Evolutionary conservation across 1,140 invertebrate genomes (phyloP).

Genomic region (Heliconius nattereri): DNA sequence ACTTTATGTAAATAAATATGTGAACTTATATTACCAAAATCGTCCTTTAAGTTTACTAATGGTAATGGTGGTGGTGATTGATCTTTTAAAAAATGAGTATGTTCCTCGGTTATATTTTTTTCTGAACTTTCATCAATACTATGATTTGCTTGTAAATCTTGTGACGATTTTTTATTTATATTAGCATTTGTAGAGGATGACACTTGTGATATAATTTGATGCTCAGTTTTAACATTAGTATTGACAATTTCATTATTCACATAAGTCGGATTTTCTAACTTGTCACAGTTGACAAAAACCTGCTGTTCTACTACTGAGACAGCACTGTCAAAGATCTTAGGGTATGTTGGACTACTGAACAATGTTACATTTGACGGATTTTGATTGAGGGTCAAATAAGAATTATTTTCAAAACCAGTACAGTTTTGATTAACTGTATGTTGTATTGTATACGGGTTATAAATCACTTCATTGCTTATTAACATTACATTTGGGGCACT

Average conservation of each 20-base stretch:
- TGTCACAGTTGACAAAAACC: background rate
- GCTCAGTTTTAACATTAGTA: background rate
- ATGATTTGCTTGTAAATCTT: background rate
- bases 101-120: background rate
- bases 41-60: background rate
- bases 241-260: background rate
- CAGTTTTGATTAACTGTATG: slow-evolving; percentile 6
- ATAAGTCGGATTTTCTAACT: background rate
- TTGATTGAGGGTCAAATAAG: slow-evolving; percentile 47
- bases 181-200: background rate
- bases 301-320: background rate
- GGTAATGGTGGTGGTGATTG: background rate
- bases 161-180: background rate
- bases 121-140: background rate
- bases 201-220: background rate
- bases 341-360: slow-evolving; percentile 28
- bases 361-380: slow-evolving; percentile 48
- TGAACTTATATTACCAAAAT: background rate
- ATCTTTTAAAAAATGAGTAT: background rate
- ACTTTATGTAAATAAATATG: background rate
- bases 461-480: slow-evolving; percentile 52
- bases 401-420: slow-evolving; percentile 33
- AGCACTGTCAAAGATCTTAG: slow-evolving; percentile 46
- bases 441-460: slow-evolving; percentile 47
- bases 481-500: slow-evolving; percentile 50